Evolutionary conservation across 37 sponge, comb jelly and placozoan genomes (phyloP), one percentile per base, ranked within the genome.

Genomic region (Theonella swinhoei): DNA sequence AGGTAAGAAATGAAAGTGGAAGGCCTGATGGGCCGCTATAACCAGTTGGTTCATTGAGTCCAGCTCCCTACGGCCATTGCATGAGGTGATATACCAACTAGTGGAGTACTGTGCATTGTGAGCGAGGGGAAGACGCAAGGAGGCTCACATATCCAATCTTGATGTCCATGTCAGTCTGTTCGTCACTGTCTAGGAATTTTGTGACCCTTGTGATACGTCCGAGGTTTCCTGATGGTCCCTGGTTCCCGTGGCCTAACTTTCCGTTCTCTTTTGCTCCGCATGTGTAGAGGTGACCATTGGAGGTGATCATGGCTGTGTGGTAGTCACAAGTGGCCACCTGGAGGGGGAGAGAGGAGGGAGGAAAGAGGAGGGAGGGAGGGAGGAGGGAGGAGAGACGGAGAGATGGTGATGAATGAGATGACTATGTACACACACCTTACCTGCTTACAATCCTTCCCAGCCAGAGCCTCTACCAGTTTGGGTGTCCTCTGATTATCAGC

Each of bases 251-350:
- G 1, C 90, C 93, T 26, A 90, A 41, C 60, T 82, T 87, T 30
- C 95, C 93, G 28, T 77, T 74, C 40, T 88, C 92, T 35, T 78
- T 69, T 39, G 77, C 64, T 11, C 96, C 96, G 82, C 92, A 92
- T 7, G 87, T 92, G 74, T 83, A 95, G 82, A 92, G 75, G 9
- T 73, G 64, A 31, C 96, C 96, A 75, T 24, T 71, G 26, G 66
- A 32, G 1, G 93, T 87, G 1, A 95, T 59, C 4, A 72, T 91
- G 30, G 94, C 96, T 68, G 88, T 89, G 82, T 95, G 96, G 24
- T 81, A 73, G 60, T 86, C 87, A 72, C 93, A 83, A 65, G 85
- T 64, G 9, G 93, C 80, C 39, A 95, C 67, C 87, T 95, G 37
- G 9, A 68, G 69, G 19, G 34, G 3, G 34, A 25, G 34, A 28